Evolutionary conservation across 2,113 vertebrate genomes (phyloP).

Genomic region (Pimephales promelas): DNA sequence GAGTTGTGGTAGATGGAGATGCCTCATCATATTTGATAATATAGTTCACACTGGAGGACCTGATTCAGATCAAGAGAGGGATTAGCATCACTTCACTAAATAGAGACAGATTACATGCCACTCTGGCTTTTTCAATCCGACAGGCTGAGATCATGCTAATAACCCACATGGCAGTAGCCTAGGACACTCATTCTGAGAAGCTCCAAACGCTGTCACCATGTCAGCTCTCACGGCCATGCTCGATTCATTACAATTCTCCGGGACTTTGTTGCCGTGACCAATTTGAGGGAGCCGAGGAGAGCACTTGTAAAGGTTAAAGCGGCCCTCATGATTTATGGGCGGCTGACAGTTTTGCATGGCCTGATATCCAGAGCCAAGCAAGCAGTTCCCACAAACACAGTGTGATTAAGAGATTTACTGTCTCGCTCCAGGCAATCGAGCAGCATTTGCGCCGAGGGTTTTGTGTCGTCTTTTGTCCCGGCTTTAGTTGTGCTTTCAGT

Average conservation of each 20-base stretch:
- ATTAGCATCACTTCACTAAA: constrained; percentile 37
- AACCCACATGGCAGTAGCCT: constrained; percentile 42
- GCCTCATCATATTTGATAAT: background rate
- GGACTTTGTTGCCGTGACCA: constrained; percentile 55
- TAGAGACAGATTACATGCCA: constrained; percentile 24
- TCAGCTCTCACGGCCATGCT: constrained; percentile 50
- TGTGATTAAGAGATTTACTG: constrained; percentile 58
- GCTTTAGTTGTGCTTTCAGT: constrained; percentile 38
- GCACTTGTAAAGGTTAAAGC: constrained; percentile 59
- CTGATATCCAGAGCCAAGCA: constrained; percentile 42
- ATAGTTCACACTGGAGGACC: constrained; percentile 30
- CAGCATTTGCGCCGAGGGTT: constrained; percentile 21
- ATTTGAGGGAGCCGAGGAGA: constrained; percentile 51
- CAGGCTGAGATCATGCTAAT: constrained; percentile 46
- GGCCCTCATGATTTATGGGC: constrained; percentile 54
- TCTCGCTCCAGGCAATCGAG: constrained; percentile 42
- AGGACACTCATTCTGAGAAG: constrained; percentile 46
- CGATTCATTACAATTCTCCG: constrained; percentile 56
- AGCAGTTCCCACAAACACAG: constrained; percentile 52
- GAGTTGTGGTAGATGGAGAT: background rate
- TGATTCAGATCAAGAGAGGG: constrained; percentile 39
- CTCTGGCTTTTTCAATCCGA: constrained; percentile 30
- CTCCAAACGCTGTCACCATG: constrained; percentile 54
- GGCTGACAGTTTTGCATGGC: constrained; percentile 41
- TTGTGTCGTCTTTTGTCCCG: constrained; percentile 35